Evolutionary conservation across 2,888 invertebrate genomes (phyloP).

Genomic region (Acrocyrtus sp.): DNA sequence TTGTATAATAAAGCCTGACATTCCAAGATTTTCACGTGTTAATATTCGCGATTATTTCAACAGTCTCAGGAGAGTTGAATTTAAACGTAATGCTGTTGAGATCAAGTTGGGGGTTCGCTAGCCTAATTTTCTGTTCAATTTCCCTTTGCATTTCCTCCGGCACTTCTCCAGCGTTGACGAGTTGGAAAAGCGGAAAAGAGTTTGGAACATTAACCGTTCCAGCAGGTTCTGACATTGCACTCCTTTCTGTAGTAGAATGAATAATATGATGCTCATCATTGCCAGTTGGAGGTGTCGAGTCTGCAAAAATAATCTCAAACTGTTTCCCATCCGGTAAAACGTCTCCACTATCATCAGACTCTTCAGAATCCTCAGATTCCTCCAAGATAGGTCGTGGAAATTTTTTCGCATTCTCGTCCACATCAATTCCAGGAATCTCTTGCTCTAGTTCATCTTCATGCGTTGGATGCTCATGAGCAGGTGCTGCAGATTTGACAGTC

Average conservation of each 20-base stretch:
- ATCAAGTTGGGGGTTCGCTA: conserved; percentile 38
- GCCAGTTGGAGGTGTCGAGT: conserved; percentile 6
- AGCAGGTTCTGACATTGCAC: not conserved
- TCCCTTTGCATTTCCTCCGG: conserved; percentile 33
- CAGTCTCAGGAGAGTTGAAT: conserved; percentile 29
- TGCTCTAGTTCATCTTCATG: not conserved
- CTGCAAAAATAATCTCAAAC: conserved; percentile 38
- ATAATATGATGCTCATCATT: conserved; percentile 19
- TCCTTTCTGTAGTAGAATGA: conserved; percentile 26
- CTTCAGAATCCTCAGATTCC: not conserved
- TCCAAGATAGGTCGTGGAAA: not conserved
- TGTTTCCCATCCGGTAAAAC: conserved; percentile 21
- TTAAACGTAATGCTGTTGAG: conserved; percentile 39
- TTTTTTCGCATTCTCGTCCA: not conserved
- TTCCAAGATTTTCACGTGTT: conserved; percentile 21
- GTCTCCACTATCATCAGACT: not conserved
- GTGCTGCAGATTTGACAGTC: not conserved
- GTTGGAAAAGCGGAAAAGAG: conserved; percentile 34
- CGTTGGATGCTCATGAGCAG: not conserved
- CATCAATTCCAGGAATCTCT: not conserved
- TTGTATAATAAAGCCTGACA: too few species aligned
- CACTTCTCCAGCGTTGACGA: conserved; percentile 34
- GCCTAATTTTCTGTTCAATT: conserved; percentile 27
- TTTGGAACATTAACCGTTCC: conserved; percentile 33
- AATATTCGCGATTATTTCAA: conserved; percentile 37